Percentiles rank a stretch among this genome's conserved stretches.
phyloP scores from a whole-genome alignment of 2,113 vertebrate genomes.

The Anas platyrhynchos region DNA sequence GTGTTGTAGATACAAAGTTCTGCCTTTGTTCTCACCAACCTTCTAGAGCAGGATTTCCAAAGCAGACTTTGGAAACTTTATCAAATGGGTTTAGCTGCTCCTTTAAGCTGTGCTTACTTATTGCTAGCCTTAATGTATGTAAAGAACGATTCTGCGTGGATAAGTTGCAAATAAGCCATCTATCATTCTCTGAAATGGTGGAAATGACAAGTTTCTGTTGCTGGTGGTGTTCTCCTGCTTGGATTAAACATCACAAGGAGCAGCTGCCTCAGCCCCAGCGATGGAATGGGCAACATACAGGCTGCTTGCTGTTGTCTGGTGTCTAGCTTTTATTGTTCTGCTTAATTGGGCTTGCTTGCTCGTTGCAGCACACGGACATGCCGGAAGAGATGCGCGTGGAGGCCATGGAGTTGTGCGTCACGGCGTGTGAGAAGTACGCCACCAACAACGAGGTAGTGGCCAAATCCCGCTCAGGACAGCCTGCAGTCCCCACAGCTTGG shows the following conservation, averaged over 20 bases:
- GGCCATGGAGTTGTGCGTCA: constrained; percentile 96
- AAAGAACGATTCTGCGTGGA: neutral
- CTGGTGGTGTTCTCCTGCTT: neutral
- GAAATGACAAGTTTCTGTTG: neutral
- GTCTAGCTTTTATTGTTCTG: neutral
- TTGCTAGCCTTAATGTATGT: neutral
- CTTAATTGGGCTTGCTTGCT: constrained; percentile 32
- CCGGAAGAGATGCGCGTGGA: constrained; percentile 96
- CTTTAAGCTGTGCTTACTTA: neutral
- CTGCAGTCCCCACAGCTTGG: neutral
- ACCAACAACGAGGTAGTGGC: constrained; percentile 85
- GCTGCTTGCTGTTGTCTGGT: neutral
- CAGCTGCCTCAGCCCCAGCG: neutral
- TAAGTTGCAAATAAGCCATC: neutral
- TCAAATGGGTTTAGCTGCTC: neutral
- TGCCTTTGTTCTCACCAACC: neutral
- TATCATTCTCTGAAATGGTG: neutral
- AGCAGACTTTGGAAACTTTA: neutral
- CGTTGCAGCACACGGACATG: constrained; percentile 92
- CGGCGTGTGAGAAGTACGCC: constrained; percentile 84
- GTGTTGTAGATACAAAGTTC: neutral
- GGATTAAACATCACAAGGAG: neutral
- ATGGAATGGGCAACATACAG: neutral
- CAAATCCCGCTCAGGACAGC: neutral
- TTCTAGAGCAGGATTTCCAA: neutral